These are phyloP conservation scores for Pongo abelii DNA, from an alignment of 2,113 vertebrate species.

Conservation along the genomic window DNA sequence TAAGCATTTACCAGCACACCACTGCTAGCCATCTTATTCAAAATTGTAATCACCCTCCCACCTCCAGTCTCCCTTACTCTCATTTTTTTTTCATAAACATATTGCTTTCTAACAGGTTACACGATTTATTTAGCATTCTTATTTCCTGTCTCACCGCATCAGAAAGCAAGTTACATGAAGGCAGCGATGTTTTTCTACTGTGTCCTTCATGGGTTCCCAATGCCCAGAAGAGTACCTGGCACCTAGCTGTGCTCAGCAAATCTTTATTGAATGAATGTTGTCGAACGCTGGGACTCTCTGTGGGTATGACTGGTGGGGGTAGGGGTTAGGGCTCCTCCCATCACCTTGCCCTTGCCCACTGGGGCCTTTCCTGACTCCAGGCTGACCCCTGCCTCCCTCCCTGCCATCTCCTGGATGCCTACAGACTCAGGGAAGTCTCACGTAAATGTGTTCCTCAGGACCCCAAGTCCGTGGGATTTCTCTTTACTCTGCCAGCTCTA, in stretches of 20 bases:
- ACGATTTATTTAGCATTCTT: not conserved
- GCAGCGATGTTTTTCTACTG: not conserved
- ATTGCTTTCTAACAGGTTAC: not conserved
- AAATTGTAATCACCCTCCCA: not conserved
- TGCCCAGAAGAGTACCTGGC: not conserved
- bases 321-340: not conserved
- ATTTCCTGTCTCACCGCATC: not conserved
- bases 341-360: not conserved
- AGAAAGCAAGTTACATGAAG: not conserved
- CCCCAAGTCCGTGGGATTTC: not conserved
- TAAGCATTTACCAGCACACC: not conserved
- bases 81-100: not conserved
- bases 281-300: not conserved
- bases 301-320: not conserved
- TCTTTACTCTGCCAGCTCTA: not conserved
- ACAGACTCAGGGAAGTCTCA: not conserved
- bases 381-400: no score
- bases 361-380: not conserved
- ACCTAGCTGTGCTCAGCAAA: not conserved
- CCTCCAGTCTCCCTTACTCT: not conserved
- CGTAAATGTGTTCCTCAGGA: not conserved
- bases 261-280: not conserved
- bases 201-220: not conserved
- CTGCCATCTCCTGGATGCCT: not conserved
- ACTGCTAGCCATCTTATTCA: not conserved